Evolutionary conservation across 2,797 vertebrate species (phyloP).

Genomic region (Threskiornis aethiopicus): DNA sequence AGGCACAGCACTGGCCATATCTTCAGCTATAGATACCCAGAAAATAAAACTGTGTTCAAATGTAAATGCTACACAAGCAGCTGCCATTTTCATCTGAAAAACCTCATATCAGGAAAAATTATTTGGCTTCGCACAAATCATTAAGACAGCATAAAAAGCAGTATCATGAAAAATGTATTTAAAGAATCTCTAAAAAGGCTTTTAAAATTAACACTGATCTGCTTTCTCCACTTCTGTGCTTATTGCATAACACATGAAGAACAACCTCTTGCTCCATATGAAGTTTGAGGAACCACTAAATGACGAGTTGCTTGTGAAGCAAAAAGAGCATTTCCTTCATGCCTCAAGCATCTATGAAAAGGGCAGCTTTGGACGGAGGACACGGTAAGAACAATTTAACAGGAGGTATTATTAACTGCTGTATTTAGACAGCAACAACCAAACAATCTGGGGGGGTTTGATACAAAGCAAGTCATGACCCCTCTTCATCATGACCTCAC

Average conservation of each 20-base stretch:
- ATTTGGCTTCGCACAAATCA: background rate
- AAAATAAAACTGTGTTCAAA: background rate
- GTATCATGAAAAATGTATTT: background rate
- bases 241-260: slow-evolving; percentile 52
- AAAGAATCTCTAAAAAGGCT: background rate
- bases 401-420: background rate
- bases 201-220: background rate
- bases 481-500: background rate
- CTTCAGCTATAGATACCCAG: background rate
- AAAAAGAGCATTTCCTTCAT: background rate
- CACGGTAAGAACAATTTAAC: background rate
- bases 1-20: background rate
- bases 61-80: background rate
- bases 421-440: background rate
- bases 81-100: background rate
- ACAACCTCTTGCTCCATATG: slow-evolving; percentile 49
- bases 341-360: background rate
- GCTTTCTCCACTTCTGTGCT: background rate
- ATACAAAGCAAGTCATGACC: background rate
- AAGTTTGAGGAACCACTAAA: slow-evolving; percentile 71
- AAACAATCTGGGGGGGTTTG: background rate
- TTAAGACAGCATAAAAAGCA: background rate
- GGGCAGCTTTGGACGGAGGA: background rate
- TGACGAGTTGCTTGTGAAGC: slow-evolving; percentile 46
- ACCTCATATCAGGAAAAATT: background rate